A percentile compares a stretch with the other conserved stretches of the same genome.
phyloP scores from a whole-genome alignment of 2,888 invertebrate species.

The Bibio marci region DNA sequence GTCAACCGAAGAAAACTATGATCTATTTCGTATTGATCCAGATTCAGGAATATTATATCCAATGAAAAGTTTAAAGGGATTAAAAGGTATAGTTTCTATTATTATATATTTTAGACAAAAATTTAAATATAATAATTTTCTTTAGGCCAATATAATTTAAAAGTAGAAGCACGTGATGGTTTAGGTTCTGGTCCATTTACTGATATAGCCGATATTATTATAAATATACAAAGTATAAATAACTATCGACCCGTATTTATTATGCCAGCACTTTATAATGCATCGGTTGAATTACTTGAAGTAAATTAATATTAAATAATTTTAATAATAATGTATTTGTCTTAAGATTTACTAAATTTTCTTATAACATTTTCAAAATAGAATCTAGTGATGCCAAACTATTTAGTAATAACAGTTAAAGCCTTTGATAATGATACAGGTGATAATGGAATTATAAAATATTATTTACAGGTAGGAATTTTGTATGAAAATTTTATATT shows the following conservation, averaged over 20 bases:
- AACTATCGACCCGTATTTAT: constrained; percentile 67
- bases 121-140: neutral
- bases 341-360: neutral
- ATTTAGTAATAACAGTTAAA: constrained; percentile 62
- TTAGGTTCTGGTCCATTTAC: constrained; percentile 45
- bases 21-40: constrained; percentile 51
- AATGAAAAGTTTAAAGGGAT: constrained; percentile 48
- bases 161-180: constrained; percentile 61
- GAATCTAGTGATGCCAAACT: constrained; percentile 59
- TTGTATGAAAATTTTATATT: neutral
- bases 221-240: constrained; percentile 63
- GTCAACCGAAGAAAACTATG: constrained; percentile 36
- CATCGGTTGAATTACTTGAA: constrained; percentile 68
- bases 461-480: constrained; percentile 55
- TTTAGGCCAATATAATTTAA: constrained; percentile 34
- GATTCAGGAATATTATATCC: constrained; percentile 70
- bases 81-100: constrained; percentile 21
- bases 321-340: neutral
- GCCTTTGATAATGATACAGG: constrained; percentile 70
- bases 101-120: neutral
- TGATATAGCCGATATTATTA: constrained; percentile 53
- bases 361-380: constrained; percentile 17
- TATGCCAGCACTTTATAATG: constrained; percentile 54
- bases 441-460: constrained; percentile 68
- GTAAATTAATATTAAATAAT: constrained; percentile 27